A percentile compares a stretch with the other conserved stretches of the same genome.
phyloP scores from a whole-genome alignment of 1,140 invertebrate genomes.

The Temnothorax curvispinosus region DNA sequence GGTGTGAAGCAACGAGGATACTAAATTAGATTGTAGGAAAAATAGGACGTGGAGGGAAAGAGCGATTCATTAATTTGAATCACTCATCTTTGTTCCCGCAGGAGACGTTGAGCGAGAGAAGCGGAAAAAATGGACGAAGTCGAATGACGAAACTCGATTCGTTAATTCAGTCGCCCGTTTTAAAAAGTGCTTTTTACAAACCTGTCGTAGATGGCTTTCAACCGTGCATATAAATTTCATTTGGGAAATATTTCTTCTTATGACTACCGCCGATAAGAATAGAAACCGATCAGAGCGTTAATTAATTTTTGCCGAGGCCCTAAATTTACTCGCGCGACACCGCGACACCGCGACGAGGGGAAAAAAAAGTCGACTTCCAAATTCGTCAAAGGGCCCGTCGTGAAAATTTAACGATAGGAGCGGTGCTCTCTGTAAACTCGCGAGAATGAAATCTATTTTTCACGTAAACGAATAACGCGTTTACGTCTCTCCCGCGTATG shows the following conservation, averaged over 20 bases:
- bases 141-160: background rate
- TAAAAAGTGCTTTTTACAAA: too few relatives aligned
- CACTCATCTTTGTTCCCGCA: background rate
- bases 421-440: conserved; percentile 18
- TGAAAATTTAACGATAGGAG: conserved; percentile 26
- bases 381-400: background rate
- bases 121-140: background rate
- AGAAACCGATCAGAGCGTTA: background rate
- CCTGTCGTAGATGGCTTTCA: too few relatives aligned
- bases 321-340: conserved; percentile 2
- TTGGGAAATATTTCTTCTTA: background rate
- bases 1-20: conserved; percentile 1
- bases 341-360: background rate
- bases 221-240: background rate
- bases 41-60: background rate
- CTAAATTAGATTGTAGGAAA: conserved; percentile 13
- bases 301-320: background rate
- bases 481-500: background rate
- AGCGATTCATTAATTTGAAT: conserved; percentile 14
- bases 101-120: background rate
- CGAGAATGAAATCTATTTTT: conserved; percentile 38
- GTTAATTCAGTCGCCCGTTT: background rate
- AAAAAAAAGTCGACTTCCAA: conserved; percentile 6
- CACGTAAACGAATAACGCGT: conserved; percentile 34
- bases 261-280: background rate